Conservation (phyloP, 2,888 invertebrate species). For the Eupithecia pulchellata region DNA sequence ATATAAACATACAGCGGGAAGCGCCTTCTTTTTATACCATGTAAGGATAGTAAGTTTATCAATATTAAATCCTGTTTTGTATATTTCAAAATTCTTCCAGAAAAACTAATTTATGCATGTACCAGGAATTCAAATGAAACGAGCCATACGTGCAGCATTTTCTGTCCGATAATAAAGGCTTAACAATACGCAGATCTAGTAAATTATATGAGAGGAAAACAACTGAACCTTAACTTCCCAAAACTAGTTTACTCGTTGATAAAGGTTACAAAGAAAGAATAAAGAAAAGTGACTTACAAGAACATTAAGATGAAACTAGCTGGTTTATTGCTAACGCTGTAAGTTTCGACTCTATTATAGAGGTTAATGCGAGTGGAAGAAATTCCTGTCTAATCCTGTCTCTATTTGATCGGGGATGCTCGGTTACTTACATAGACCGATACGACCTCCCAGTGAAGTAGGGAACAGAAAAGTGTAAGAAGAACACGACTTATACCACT, state of each 20-base stretch:
- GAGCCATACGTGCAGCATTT: not conserved
- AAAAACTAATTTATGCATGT: not conserved
- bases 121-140: not conserved
- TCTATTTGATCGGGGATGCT: constrained; percentile 60
- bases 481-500: no score
- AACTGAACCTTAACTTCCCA: no score
- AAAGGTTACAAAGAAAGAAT: no score
- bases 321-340: constrained; percentile 35
- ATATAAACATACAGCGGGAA: no score
- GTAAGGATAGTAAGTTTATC: no score
- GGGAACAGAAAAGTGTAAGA: not conserved
- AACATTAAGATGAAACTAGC: not conserved
- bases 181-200: not conserved
- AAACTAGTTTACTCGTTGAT: no score
- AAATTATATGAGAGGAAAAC: no score
- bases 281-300: not conserved
- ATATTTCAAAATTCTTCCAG: not conserved
- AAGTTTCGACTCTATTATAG: constrained; percentile 56
- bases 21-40: no score
- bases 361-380: constrained; percentile 58
- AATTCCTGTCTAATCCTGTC: constrained; percentile 53
- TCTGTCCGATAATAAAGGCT: not conserved
- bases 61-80: no score
- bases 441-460: constrained; percentile 10
- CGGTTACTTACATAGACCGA: constrained; percentile 43